Conservation (phyloP, 2,888 invertebrate species). For the Aricia artaxerxes region DNA sequence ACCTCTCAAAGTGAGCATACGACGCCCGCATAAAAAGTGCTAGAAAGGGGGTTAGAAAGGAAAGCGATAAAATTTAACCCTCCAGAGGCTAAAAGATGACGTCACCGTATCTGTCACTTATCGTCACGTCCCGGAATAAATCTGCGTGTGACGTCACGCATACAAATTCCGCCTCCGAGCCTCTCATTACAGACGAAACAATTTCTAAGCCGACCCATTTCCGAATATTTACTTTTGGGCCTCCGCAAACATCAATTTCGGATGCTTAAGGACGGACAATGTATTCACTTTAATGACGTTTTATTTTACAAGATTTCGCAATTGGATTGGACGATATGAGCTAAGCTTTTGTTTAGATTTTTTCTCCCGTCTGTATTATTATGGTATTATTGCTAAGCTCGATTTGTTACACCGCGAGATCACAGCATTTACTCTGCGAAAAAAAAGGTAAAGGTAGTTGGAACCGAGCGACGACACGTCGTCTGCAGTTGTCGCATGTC, state of each 20-base stretch:
- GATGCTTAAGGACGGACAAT: slow-evolving; percentile 33
- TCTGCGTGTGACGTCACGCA: slow-evolving; percentile 40
- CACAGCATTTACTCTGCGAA: too few relatives aligned
- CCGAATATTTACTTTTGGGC: slow-evolving; percentile 36
- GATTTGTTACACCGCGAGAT: too few relatives aligned
- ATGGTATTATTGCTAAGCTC: too few relatives aligned
- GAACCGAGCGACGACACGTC: too few relatives aligned
- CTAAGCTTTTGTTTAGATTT: background rate
- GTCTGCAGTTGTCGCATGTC: too few relatives aligned
- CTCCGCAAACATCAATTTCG: slow-evolving; percentile 37
- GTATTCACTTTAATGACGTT: slow-evolving; percentile 34
- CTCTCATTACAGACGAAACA: slow-evolving; percentile 41
- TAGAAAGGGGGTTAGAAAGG: background rate
- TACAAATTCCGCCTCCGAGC: slow-evolving; percentile 44
- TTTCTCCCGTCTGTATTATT: too few relatives aligned
- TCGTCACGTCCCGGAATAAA: slow-evolving; percentile 7
- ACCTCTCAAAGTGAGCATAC: too few relatives aligned
- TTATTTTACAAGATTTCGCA: slow-evolving; percentile 16
- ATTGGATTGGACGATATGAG: background rate
- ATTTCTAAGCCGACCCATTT: slow-evolving; percentile 40
- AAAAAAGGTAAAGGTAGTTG: too few relatives aligned
- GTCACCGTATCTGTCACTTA: background rate
- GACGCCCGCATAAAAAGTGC: too few relatives aligned
- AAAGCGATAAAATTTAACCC: background rate
- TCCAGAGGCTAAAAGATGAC: background rate